phyloP scores from a whole-genome alignment of 1,140 invertebrate genomes.

The Eupristina koningsbergeri region DNA sequence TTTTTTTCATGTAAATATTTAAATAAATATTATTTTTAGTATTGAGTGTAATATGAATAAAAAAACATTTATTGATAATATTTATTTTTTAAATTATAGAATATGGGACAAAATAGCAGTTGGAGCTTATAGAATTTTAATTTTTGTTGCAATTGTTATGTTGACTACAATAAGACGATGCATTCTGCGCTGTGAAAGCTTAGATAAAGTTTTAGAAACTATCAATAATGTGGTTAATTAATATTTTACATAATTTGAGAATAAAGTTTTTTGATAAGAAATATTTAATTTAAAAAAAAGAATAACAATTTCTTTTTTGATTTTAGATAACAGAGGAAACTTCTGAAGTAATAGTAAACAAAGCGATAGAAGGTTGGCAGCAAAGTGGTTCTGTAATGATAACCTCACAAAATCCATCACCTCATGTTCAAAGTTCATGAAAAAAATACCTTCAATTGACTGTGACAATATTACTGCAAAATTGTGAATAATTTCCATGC shows the following conservation, averaged over 20 bases:
- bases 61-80: background rate
- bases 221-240: conserved; percentile 76
- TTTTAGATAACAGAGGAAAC: conserved; percentile 84
- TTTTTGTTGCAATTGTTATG: conserved; percentile 83
- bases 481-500: conserved; percentile 23
- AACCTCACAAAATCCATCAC: conserved; percentile 31
- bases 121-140: conserved; percentile 86
- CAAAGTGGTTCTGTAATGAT: conserved; percentile 64
- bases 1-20: background rate
- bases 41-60: background rate
- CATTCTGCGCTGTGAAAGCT: conserved; percentile 77
- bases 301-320: conserved; percentile 1
- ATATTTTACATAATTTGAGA: background rate
- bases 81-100: conserved; percentile 72
- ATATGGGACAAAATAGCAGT: conserved; percentile 92
- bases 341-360: conserved; percentile 83
- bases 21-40: background rate
- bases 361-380: conserved; percentile 86
- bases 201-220: conserved; percentile 77
- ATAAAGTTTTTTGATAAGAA: too few relatives aligned
- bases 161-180: conserved; percentile 80
- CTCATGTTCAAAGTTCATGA: conserved; percentile 29
- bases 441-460: conserved; percentile 18
- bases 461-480: conserved; percentile 32
- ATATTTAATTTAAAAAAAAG: too few relatives aligned